Evolutionary conservation across 2,888 invertebrate species (phyloP), one percentile per base, ranked within the genome.

Genomic region (Esperia sulphurella): DNA sequence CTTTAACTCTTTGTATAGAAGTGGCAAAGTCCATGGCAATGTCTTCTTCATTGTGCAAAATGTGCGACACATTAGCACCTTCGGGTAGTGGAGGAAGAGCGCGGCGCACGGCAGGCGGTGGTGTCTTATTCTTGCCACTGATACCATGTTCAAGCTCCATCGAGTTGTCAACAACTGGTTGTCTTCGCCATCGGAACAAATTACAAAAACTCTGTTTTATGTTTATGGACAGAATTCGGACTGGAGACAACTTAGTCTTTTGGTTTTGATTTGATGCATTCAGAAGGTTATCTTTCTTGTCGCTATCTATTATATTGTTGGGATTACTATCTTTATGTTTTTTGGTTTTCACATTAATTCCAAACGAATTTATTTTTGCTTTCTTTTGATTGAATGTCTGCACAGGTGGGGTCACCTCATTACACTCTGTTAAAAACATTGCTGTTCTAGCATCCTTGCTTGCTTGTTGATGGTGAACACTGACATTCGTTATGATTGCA

Each of bases 1-100:
- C 96, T 92, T 97, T 97, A 46, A 97, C 97, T 91, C 95, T 96
- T 78, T 97, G 95, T 70, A 97, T 96, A 63, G 96, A 97, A 29
- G 96, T 95, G 38, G 97, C 96, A 81, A 97, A 97, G 79, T 97
- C 97, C 83, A 95, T 92, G 39, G 92, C 90, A 0, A 89, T 86
- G 42, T 92, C 90, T 2, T 70, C 85, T 5, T 81, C 81, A 9
- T 71, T 75, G 4, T 78, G 72, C 8, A 75, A 57, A 7, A 72
- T 54, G 8, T 59, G 76, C 1, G 65, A 84, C 28, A 71, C 61
- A 13, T 68, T 71, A 14, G 71, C 85, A 13, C 21, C 42, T 65
- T 54, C 68, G 37, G 91, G 90, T 38, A 91, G 74, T 21, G 91
- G 90, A 0, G 90, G 86, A 45, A 89, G 58, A 9, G 89, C 88